These are phyloP conservation scores for Rhingia rostrata DNA, from an alignment of 2,888 invertebrate species.

Conservation along the genomic window DNA sequence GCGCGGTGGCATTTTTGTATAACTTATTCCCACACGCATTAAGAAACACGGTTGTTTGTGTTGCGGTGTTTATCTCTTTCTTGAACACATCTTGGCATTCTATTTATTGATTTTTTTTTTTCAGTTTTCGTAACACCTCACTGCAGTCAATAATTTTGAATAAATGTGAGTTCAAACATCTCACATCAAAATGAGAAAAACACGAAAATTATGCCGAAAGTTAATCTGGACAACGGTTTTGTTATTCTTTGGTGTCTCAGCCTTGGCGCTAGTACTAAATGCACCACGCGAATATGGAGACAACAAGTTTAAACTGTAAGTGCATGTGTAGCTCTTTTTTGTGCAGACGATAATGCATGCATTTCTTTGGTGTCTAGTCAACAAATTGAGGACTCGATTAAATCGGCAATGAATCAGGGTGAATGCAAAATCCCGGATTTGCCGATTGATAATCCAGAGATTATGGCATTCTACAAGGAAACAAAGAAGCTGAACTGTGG, in stretches of 20 bases:
- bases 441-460: conserved; percentile 88
- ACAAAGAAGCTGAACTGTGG: conserved; percentile 87
- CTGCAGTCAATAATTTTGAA: too few relatives aligned
- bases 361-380: conserved; percentile 79
- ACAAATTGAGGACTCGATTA: conserved; percentile 83
- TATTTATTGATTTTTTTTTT: too few relatives aligned
- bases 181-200: conserved; percentile 67
- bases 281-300: conserved; percentile 76
- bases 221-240: conserved; percentile 59
- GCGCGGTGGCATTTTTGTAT: too few relatives aligned
- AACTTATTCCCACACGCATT: too few relatives aligned
- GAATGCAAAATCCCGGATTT: conserved; percentile 87
- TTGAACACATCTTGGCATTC: too few relatives aligned
- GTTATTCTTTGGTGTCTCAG: conserved; percentile 55
- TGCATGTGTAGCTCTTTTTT: not conserved
- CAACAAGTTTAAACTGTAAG: conserved; percentile 79
- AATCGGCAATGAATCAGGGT: conserved; percentile 82
- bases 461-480: conserved; percentile 88
- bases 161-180: too few relatives aligned
- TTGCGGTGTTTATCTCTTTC: too few relatives aligned
- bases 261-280: conserved; percentile 55
- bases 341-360: not conserved
- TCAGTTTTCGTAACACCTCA: too few relatives aligned
- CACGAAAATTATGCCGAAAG: conserved; percentile 67
- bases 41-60: too few relatives aligned